Evolutionary conservation across 2,888 invertebrate genomes (phyloP), one percentile per base, ranked within the genome.

Genomic region (Drosophila sordidula): DNA sequence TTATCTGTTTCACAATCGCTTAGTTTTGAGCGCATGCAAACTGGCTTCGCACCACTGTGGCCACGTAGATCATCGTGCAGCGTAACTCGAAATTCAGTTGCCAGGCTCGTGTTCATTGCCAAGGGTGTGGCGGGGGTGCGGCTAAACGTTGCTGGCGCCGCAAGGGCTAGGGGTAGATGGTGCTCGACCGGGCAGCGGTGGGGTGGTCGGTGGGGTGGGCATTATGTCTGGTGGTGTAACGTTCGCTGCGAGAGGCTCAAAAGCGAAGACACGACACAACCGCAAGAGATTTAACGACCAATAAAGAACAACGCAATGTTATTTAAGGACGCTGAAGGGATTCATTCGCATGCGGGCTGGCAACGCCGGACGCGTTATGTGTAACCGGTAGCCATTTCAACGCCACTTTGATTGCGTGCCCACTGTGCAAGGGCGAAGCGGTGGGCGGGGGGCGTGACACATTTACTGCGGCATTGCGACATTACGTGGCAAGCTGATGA

Each of bases 201-300:
- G 34, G 18, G 18, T 18, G 18, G 18, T 1, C 18, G 14, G 14
- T 14, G 18, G 29, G 52, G n/a, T 41, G 52, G 55, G 16, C 22
- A 12, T 18, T 18, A 16, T 18, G 54, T 38, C 39, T 41, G 56
- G 67, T 45, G 67, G 45, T 68, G 69, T 50, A 54, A 55, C 46
- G 38, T 54, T 42, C 34, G 64, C 63, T 54, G 55, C 54, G 56
- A 9, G 32, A 54, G 56, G 36, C 63, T 38, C 36, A 39, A 42
- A 49, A 58, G 62, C 45, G 76, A 76, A 85, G 86, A 80, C 86
- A 82, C 75, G 80, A 84, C 87, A 84, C 87, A 89, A 85, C 85
- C 85, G 87, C 85, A 88, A 89, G 89, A 85, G 85, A 85, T 88
- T 85, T 88, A 88, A 85, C 89, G 85, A 85, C 78, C 85, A 88